A percentile compares a stretch with the other conserved stretches of the same genome.
phyloP scores from a whole-genome alignment of 2,797 vertebrate species.

The Mallotus villosus region DNA sequence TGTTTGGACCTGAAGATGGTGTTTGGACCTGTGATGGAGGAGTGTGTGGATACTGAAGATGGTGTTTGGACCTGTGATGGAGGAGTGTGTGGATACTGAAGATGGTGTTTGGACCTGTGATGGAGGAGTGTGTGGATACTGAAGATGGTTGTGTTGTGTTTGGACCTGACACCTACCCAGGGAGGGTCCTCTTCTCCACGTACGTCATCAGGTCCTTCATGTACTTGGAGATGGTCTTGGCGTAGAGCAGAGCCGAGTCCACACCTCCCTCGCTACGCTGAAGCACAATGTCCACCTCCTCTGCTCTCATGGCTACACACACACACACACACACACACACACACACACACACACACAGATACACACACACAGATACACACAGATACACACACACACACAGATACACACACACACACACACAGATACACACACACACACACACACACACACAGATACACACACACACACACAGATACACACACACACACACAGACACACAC shows the following conservation, averaged over 20 bases:
- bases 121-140: not conserved
- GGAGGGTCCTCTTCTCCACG: conserved; percentile 82
- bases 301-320: conserved; percentile 58
- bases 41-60: not conserved
- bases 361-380: conserved; percentile 29
- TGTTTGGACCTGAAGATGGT: not conserved
- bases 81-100: too few relatives aligned
- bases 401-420: conserved; percentile 29
- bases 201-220: conserved; percentile 92
- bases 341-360: conserved; percentile 25
- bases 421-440: conserved; percentile 40
- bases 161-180: conserved; percentile 76
- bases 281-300: conserved; percentile 88
- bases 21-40: too few relatives aligned
- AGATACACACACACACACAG: conserved; percentile 41
- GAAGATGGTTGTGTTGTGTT: not conserved
- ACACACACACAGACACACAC: conserved; percentile 26
- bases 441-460: conserved; percentile 28
- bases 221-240: conserved; percentile 94
- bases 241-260: conserved; percentile 85
- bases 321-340: conserved; percentile 33
- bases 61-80: not conserved
- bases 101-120: not conserved
- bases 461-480: conserved; percentile 27
- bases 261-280: conserved; percentile 92